Percentiles rank a stretch among this genome's conserved stretches.
Evolutionary conservation across 2,113 vertebrate species (phyloP).

Genomic region (Tichodroma muraria): DNA sequence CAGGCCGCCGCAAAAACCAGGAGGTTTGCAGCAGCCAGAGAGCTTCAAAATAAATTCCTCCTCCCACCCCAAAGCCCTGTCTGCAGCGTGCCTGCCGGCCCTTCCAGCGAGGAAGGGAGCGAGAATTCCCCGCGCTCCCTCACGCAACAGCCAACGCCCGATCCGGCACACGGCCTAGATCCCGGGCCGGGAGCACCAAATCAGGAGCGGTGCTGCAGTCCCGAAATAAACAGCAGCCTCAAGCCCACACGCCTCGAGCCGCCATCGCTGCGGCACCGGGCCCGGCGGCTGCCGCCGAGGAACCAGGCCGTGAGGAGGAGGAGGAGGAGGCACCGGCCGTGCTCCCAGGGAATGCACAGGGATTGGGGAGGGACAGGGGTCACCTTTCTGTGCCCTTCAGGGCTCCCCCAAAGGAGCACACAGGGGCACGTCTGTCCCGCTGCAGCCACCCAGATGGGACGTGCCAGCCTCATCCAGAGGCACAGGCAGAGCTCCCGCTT

Average conservation of each 20-base stretch:
- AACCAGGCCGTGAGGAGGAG: background rate
- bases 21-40: background rate
- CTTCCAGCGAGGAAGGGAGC: accelerated
- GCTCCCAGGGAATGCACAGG: background rate
- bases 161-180: background rate
- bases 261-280: background rate
- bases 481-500: background rate
- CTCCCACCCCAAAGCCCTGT: background rate
- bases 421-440: accelerated
- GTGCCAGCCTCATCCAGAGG: background rate
- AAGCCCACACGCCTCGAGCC: background rate
- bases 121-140: background rate
- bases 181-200: background rate
- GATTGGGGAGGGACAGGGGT: background rate
- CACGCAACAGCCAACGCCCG: background rate
- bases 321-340: background rate
- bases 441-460: background rate
- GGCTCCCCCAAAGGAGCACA: background rate
- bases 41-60: background rate
- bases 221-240: conserved; percentile 3
- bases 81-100: background rate
- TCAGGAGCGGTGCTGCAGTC: background rate
- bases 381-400: background rate
- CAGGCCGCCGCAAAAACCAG: background rate
- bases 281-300: background rate